These are phyloP conservation scores for Strix aluco DNA, from an alignment of 2,113 vertebrate species.

Conservation along the genomic window DNA sequence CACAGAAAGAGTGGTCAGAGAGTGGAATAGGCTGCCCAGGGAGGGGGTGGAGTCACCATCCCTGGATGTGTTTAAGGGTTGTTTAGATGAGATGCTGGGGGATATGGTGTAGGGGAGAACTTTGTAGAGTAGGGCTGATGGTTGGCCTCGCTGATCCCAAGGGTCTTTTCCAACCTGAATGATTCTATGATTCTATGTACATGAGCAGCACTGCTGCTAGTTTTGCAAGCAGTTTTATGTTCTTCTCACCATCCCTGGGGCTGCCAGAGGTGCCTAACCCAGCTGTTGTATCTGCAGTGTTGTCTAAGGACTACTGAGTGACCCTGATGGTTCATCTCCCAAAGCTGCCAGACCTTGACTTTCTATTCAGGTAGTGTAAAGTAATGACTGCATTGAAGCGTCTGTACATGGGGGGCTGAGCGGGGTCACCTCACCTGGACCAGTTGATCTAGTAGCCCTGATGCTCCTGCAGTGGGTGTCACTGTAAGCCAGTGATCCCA, in stretches of 20 bases:
- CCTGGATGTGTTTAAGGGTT: too few species aligned
- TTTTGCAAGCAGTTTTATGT: background rate
- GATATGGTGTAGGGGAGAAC: too few species aligned
- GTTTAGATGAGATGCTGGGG: too few species aligned
- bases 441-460: fast-evolving
- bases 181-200: too few species aligned
- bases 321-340: background rate
- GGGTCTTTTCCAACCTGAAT: too few species aligned
- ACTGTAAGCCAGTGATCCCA: background rate
- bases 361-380: background rate
- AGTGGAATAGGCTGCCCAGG: too few species aligned
- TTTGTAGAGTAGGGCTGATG: too few species aligned
- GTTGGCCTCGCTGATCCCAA: too few species aligned
- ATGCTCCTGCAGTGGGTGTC: background rate
- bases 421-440: background rate
- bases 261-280: background rate
- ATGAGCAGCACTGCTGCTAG: fast-evolving
- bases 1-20: too few species aligned
- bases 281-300: background rate
- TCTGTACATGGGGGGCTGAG: background rate
- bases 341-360: background rate
- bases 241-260: background rate
- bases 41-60: too few species aligned
- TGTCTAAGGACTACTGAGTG: background rate
- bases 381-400: background rate